Conservation (phyloP, 1,140 invertebrate species). For the Ceratosolen solmsi region DNA sequence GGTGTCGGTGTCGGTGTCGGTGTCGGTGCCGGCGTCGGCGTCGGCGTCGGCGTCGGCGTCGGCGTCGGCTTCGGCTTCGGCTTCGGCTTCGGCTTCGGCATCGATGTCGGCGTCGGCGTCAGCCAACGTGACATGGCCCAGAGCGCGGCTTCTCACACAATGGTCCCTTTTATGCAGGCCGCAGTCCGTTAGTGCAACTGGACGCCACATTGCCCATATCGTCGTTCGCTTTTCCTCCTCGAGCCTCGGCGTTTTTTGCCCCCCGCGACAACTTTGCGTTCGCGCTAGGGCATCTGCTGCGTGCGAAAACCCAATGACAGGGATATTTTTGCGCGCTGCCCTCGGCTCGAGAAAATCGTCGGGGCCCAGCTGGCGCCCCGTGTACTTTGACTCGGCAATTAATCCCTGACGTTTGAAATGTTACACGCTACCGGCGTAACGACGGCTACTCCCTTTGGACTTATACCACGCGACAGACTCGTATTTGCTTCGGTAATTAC, state of each 20-base stretch:
- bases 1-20: background rate
- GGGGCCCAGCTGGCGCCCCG: background rate
- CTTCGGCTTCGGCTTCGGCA: background rate
- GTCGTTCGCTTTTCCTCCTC: background rate
- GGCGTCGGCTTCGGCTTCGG: background rate
- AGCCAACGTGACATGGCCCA: background rate
- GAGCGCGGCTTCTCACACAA: background rate
- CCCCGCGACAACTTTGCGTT: background rate
- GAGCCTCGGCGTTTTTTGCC: background rate
- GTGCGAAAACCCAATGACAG: background rate
- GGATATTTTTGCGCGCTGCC: background rate
- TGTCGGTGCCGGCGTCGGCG: background rate
- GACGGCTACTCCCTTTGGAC: too few species aligned
- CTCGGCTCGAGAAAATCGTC: background rate
- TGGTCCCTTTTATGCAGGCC: background rate
- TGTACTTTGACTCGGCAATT: constrained; percentile 3
- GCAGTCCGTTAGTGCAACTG: background rate
- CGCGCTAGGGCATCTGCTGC: background rate
- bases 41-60: background rate
- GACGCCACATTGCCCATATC: constrained; percentile 18
- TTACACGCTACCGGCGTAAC: too few species aligned
- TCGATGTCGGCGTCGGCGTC: background rate
- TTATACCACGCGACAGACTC: too few species aligned
- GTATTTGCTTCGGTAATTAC: too few species aligned
- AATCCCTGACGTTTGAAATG: background rate